Conservation (phyloP, 2,797 vertebrate species). For the Heliangelus exortis region DNA sequence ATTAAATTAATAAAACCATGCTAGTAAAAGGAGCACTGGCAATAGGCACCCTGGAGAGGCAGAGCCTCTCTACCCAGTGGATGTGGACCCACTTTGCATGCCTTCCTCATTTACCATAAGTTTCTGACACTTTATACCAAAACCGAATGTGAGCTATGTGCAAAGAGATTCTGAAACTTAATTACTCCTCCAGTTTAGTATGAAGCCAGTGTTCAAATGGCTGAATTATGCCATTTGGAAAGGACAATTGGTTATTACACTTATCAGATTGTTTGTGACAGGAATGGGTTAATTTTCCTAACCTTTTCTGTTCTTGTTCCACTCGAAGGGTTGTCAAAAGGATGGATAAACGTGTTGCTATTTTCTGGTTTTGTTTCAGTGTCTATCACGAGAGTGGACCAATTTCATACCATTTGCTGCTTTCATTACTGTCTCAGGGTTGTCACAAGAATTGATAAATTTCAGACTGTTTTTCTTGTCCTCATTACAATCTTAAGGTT, state of each 20-base stretch:
- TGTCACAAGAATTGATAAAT: slow-evolving; percentile 83
- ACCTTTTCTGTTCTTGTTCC: slow-evolving; percentile 71
- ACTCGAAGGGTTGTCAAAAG: slow-evolving; percentile 66
- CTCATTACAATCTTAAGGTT: slow-evolving; percentile 82
- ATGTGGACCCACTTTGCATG: not conserved
- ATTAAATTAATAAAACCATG: not conserved
- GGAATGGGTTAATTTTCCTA: slow-evolving; percentile 76
- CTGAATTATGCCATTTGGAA: slow-evolving; percentile 44
- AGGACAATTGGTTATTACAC: slow-evolving; percentile 47
- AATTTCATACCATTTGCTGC: slow-evolving; percentile 76
- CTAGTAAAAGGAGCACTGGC: not conserved
- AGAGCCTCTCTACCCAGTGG: not conserved
- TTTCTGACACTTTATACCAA: not conserved
- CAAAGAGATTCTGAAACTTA: slow-evolving; percentile 55
- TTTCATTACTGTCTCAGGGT: slow-evolving; percentile 79
- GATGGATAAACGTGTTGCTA: slow-evolving; percentile 71
- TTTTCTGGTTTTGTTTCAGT: slow-evolving; percentile 72
- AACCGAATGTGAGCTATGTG: not conserved
- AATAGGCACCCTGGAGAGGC: not conserved
- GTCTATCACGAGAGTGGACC: slow-evolving; percentile 75
- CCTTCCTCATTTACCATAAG: not conserved
- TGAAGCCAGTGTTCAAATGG: not conserved
- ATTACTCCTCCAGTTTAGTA: slow-evolving; percentile 10
- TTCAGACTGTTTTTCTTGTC: slow-evolving; percentile 83
- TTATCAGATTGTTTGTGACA: slow-evolving; percentile 66